These are phyloP conservation scores for Disparrhopalites patrizii DNA, from an alignment of 2,888 invertebrate species.

Conservation along the genomic window DNA sequence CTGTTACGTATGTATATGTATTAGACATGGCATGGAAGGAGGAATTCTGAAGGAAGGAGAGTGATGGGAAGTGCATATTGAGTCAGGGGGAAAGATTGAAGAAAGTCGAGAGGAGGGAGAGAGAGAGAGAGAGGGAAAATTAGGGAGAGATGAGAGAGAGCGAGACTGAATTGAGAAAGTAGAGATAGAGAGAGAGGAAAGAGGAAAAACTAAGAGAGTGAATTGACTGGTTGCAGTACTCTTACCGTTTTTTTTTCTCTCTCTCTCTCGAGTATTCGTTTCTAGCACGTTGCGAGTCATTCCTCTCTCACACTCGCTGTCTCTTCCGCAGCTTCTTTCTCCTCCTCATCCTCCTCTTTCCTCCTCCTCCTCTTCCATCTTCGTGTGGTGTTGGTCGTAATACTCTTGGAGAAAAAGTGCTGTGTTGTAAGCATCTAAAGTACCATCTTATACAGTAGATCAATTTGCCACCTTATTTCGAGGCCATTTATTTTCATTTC, in stretches of 20 bases:
- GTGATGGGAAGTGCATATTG: no score
- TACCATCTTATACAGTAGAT: constrained; percentile 4
- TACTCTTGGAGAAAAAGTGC: neutral
- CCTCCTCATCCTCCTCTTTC: neutral
- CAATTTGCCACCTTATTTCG: constrained; percentile 8
- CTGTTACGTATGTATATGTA: no score
- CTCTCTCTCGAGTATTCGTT: neutral
- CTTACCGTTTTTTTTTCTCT: no score
- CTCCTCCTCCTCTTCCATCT: neutral
- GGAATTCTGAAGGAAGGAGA: no score
- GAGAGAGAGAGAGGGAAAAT: neutral
- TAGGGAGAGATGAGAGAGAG: neutral
- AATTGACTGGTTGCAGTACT: no score
- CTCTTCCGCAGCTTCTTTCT: neutral
- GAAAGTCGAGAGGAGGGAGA: neutral
- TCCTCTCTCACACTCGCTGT: no score
- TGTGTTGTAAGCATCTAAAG: neutral
- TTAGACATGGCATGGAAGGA: no score
- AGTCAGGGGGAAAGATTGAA: no score
- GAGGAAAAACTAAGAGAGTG: neutral
- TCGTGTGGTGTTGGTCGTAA: no score
- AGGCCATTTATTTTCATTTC: constrained; percentile 10
- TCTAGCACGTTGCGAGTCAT: no score
- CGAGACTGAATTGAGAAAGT: neutral
- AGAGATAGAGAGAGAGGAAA: neutral